Evolutionary conservation across 1,140 invertebrate genomes (phyloP).

Genomic region (Brachionus sp.): DNA sequence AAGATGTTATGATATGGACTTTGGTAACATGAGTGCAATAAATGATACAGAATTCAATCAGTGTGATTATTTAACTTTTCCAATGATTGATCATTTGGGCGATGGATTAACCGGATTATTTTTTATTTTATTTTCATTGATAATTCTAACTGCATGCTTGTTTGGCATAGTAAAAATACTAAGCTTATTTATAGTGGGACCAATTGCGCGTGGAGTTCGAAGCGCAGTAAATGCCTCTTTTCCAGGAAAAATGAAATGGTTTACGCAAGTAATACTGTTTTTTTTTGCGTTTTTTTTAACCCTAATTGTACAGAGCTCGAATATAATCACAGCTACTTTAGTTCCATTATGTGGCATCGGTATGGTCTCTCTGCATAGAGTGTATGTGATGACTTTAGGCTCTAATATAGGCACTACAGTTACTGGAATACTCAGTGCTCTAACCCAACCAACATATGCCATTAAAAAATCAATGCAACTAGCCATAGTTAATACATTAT

Average conservation of each 20-base stretch:
- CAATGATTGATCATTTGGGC: slow-evolving; percentile 7
- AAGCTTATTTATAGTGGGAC: slow-evolving; percentile 51
- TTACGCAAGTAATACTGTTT: slow-evolving; percentile 62
- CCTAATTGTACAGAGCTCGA: slow-evolving; percentile 66
- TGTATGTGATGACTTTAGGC: slow-evolving; percentile 67
- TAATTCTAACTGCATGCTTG: neutral
- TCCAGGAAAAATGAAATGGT: slow-evolving; percentile 56
- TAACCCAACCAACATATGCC: slow-evolving; percentile 57
- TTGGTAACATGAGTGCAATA: neutral
- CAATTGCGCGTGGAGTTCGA: slow-evolving; percentile 62
- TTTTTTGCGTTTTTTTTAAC: slow-evolving; percentile 63
- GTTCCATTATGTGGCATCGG: slow-evolving; percentile 67
- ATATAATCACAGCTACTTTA: slow-evolving; percentile 67
- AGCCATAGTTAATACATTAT: slow-evolving; percentile 66
- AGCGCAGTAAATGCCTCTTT: slow-evolving; percentile 64
- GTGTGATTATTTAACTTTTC: neutral
- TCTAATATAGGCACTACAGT: slow-evolving; percentile 68
- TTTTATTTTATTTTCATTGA: slow-evolving; percentile 18
- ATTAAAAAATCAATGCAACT: slow-evolving; percentile 63
- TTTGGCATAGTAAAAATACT: slow-evolving; percentile 27
- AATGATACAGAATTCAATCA: neutral
- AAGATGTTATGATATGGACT: neutral
- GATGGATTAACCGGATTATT: slow-evolving; percentile 1
- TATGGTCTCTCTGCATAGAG: slow-evolving; percentile 64
- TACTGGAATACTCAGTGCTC: slow-evolving; percentile 63